Conservation (phyloP, 2,797 vertebrate species). For the Hapalemur alaotrensis region DNA sequence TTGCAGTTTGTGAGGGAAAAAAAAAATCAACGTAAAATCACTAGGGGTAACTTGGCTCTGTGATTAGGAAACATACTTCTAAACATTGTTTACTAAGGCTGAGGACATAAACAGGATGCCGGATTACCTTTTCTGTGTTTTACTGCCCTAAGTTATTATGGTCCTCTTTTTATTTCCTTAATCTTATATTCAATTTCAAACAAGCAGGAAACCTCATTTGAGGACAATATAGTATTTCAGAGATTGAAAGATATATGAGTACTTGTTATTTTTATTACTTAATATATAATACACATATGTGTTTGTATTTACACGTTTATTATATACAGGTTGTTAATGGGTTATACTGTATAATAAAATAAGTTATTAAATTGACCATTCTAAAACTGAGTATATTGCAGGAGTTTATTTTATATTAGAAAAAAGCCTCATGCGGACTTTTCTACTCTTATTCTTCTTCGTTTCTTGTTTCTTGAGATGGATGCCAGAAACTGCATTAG, state of each 20-base stretch:
- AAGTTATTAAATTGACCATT: constrained; percentile 42
- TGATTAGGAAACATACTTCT: not conserved
- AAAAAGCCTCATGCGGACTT: not conserved
- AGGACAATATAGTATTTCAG: not conserved
- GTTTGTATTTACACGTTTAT: constrained; percentile 39
- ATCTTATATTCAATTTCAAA: not conserved
- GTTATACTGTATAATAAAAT: constrained; percentile 54
- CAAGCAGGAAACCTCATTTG: not conserved
- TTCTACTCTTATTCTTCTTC: not conserved
- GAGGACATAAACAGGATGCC: not conserved
- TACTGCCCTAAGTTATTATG: not conserved
- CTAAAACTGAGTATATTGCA: constrained; percentile 43
- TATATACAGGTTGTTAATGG: not conserved
- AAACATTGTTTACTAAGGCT: not conserved
- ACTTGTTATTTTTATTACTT: constrained; percentile 48
- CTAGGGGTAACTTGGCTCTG: not conserved
- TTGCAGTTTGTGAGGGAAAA: not conserved
- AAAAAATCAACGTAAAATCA: not conserved
- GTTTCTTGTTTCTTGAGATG: not conserved
- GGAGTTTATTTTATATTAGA: constrained; percentile 36
- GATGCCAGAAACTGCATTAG: not conserved
- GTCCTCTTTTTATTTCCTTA: not conserved
- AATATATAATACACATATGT: not conserved
- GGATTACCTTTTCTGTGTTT: not conserved
- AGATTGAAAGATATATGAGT: not conserved